These are phyloP conservation scores for Phoxinus dragarum DNA, from an alignment of 2,797 vertebrate species.

Conservation along the genomic window DNA sequence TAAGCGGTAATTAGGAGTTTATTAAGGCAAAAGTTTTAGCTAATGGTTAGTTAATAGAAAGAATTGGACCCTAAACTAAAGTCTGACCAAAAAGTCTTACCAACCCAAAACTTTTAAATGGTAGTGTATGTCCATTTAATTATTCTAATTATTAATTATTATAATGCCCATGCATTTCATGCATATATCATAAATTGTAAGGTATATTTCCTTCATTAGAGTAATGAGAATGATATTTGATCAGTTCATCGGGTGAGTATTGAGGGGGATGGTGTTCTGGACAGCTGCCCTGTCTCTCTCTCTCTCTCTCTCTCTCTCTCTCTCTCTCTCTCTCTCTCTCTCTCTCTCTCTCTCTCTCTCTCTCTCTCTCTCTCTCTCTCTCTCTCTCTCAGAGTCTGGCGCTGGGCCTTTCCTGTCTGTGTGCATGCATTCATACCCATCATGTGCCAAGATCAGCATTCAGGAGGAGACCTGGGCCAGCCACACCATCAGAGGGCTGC, in stretches of 20 bases:
- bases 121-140: background rate
- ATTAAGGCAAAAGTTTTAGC: too few species aligned
- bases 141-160: background rate
- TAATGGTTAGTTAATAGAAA: too few species aligned
- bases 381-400: slow-evolving; percentile 39
- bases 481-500: slow-evolving; percentile 14
- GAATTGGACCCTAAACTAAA: too few species aligned
- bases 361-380: slow-evolving; percentile 42
- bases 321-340: slow-evolving; percentile 39
- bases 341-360: slow-evolving; percentile 39
- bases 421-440: slow-evolving; percentile 44
- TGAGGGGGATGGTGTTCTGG: slow-evolving; percentile 24
- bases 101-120: background rate
- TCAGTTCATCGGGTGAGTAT: background rate
- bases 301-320: slow-evolving; percentile 45
- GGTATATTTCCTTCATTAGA: background rate
- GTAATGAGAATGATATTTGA: background rate
- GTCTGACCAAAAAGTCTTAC: too few species aligned
- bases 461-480: slow-evolving; percentile 29
- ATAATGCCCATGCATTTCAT: background rate
- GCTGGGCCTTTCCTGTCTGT: slow-evolving; percentile 40
- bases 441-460: slow-evolving; percentile 37
- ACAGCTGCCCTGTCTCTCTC: slow-evolving; percentile 30
- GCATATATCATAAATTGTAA: background rate
- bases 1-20: too few species aligned